Conservation (phyloP, 2,797 vertebrate species). For the Artibeus lituratus region DNA sequence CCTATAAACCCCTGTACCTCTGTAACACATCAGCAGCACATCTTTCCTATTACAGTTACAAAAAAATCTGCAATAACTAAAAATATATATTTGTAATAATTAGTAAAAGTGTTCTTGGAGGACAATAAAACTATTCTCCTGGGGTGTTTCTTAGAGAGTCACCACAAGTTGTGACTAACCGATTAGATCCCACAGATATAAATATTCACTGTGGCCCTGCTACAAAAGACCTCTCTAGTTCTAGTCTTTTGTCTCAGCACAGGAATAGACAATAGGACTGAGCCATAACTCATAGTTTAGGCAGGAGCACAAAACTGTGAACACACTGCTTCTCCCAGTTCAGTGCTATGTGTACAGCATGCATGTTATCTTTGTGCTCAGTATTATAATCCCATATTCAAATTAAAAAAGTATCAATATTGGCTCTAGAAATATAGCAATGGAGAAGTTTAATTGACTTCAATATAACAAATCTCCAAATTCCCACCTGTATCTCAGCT, state of each 20-base stretch:
- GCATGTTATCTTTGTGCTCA: neutral
- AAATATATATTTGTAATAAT: neutral
- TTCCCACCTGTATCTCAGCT: neutral
- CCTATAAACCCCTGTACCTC: neutral
- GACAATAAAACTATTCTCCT: neutral
- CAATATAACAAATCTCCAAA: neutral
- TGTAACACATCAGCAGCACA: neutral
- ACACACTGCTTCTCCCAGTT: neutral
- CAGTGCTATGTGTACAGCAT: neutral
- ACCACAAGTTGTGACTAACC: neutral
- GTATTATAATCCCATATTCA: neutral
- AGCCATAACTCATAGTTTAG: neutral
- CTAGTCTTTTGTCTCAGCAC: neutral
- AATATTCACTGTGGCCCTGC: neutral
- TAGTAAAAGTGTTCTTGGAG: neutral
- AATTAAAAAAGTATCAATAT: neutral
- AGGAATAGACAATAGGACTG: neutral
- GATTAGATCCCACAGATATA: neutral
- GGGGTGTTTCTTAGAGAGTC: neutral
- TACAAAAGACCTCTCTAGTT: neutral
- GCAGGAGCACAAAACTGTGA: neutral
- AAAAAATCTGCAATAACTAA: neutral
- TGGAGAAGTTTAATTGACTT: neutral
- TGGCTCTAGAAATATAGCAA: neutral
- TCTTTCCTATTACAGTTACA: neutral